Base-by-base conservation (phyloP, 2,888 invertebrate species). In the Cotesia congregata region DNA sequence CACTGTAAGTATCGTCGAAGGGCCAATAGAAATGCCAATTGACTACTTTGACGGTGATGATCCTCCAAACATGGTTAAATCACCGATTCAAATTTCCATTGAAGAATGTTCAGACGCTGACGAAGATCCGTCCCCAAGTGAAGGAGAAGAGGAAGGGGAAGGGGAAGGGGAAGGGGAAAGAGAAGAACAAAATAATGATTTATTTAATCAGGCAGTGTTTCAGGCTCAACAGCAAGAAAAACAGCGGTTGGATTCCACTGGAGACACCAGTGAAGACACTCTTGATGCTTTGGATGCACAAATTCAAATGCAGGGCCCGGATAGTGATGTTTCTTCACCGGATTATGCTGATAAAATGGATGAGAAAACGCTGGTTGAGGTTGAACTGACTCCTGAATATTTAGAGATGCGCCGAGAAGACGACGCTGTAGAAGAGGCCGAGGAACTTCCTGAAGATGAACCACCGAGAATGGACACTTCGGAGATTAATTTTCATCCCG, bases 311-410 rank as follows among this genome's bases (percentile, higher is more conserved):
- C 86, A 87, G 74, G 87, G 85, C 4, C 82, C 83, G n/a, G 88
- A 88, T 72, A 88, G 88, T 70, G 88, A 86, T n/a, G 75, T 87
- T 5, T 89, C 88, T 64, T 89, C 89, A 12, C 89, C 88, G 4
- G 89, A 89, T 73, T 88, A 88, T 69, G 79, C 84, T 2, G 88
- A 89, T 65, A 88, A 85, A 75, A 85, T 87, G 81, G 89, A 89
- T 69, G 89, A 89, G 76, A 89, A 89, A 73, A 89, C 89, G 4
- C 79, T 88, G 17, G 88, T 89, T 1, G 89, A 93, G 82, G 91
- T 92, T 0, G 91, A 92, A 81, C 85, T 90, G 1, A 94, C 94
- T 81, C 93, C 94, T 0, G 93, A 93, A 83, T 94, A 94, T 83
- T 90, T 94, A 76, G 94, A 94, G 81, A 91, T 92, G 84, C 93